Conservation (phyloP, 53 echinoderm and acorn worm genomes). For the Stichopus horrens region DNA sequence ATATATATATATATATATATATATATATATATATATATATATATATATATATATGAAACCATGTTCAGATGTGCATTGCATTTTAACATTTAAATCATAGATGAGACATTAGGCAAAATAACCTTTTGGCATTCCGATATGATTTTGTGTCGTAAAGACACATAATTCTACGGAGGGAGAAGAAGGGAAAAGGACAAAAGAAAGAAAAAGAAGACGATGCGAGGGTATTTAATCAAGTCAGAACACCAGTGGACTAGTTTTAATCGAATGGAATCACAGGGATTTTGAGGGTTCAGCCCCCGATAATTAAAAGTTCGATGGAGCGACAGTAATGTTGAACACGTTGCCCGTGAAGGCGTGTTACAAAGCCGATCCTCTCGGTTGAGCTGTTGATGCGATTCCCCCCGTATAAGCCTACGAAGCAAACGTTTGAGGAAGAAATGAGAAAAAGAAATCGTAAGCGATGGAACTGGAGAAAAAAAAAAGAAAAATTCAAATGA, state of each 20-base stretch:
- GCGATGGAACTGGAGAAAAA: conserved; percentile 1
- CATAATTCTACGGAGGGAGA: too few species aligned
- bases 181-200: too few species aligned
- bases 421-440: conserved; percentile 8
- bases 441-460: not conserved
- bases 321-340: conserved; percentile 31
- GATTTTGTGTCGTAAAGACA: too few species aligned
- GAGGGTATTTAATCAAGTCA: conserved; percentile 27
- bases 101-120: too few species aligned
- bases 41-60: not conserved
- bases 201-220: not conserved
- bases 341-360: conserved; percentile 39
- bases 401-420: conserved; percentile 29
- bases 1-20: too few species aligned
- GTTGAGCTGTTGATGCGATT: conserved; percentile 31
- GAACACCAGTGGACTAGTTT: conserved; percentile 26
- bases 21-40: too few species aligned
- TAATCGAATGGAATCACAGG: conserved; percentile 3
- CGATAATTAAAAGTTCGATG: conserved; percentile 43
- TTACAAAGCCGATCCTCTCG: conserved; percentile 42
- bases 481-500: conserved; percentile 5
- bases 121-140: too few species aligned
- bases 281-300: conserved; percentile 31
- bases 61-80: too few species aligned
- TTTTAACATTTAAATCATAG: too few species aligned